Conservation (phyloP, 2,888 invertebrate species). For the Allacma fusca region DNA sequence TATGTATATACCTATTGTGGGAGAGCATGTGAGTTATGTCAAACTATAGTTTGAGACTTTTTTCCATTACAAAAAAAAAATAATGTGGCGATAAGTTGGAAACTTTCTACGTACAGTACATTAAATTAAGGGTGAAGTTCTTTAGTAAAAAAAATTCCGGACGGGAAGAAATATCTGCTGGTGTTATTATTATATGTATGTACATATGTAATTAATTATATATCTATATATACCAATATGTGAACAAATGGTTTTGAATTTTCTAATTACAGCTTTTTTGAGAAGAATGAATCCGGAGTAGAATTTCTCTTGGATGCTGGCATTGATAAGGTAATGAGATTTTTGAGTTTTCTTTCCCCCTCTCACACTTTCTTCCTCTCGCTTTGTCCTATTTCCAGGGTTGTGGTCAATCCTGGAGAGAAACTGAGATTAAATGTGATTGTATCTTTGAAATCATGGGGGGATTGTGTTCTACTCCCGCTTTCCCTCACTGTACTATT, state of each 20-base stretch:
- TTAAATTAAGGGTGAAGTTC: too few relatives aligned
- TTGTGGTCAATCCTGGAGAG: not conserved
- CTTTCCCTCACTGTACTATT: too few relatives aligned
- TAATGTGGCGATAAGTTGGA: too few relatives aligned
- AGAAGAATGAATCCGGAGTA: slow-evolving; percentile 82
- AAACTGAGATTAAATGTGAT: not conserved
- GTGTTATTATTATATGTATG: not conserved
- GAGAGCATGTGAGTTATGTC: too few relatives aligned
- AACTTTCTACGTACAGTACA: too few relatives aligned
- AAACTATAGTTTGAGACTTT: too few relatives aligned
- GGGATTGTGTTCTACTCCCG: slow-evolving; percentile 1
- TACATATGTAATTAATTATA: too few relatives aligned
- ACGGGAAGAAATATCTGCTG: not conserved
- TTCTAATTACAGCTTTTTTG: slow-evolving; percentile 73
- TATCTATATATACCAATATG: too few relatives aligned
- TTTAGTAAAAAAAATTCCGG: too few relatives aligned
- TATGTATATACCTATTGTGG: too few relatives aligned
- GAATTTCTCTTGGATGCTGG: slow-evolving; percentile 82
- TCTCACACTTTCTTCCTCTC: not conserved
- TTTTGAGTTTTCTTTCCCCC: not conserved
- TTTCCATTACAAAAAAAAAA: too few relatives aligned
- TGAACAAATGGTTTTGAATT: slow-evolving; percentile 50
- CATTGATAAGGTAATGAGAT: slow-evolving; percentile 80
- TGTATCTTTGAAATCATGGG: not conserved
- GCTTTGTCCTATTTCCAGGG: not conserved